These are phyloP conservation scores for Lagodon rhomboides DNA, from an alignment of 2,797 vertebrate genomes.

Conservation along the genomic window DNA sequence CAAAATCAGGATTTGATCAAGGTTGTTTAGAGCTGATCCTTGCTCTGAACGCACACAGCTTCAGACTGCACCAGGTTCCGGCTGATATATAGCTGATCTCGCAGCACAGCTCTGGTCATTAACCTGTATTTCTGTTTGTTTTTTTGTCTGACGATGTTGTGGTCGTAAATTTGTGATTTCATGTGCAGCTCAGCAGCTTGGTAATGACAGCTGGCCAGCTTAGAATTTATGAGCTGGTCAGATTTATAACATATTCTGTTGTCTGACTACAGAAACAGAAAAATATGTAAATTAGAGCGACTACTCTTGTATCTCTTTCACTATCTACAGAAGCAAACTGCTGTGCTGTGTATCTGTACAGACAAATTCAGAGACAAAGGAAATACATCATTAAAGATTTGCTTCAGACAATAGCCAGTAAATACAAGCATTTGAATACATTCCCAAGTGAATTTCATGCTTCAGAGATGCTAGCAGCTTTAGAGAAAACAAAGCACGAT, in stretches of 20 bases:
- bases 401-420: not conserved
- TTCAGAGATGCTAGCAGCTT: not conserved
- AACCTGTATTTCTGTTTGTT: not conserved
- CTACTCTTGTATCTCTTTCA: not conserved
- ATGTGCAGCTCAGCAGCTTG: not conserved
- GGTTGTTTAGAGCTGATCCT: not conserved
- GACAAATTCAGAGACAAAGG: not conserved
- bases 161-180: not conserved
- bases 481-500: not conserved
- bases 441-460: not conserved
- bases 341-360: not conserved
- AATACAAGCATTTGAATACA: constrained; percentile 4
- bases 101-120: not conserved
- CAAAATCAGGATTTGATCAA: not conserved
- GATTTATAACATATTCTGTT: not conserved
- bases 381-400: not conserved
- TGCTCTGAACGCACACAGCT: not conserved
- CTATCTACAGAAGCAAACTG: not conserved
- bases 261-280: not conserved
- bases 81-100: not conserved
- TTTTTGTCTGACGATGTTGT: not conserved
- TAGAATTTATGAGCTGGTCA: not conserved
- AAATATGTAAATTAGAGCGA: no score
- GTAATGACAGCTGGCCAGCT: not conserved
- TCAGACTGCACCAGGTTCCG: constrained; percentile 1